A percentile compares a stretch with the other conserved stretches of the same genome.
Conservation (phyloP, 2,113 vertebrate genomes). For the Microtus oregoni region DNA sequence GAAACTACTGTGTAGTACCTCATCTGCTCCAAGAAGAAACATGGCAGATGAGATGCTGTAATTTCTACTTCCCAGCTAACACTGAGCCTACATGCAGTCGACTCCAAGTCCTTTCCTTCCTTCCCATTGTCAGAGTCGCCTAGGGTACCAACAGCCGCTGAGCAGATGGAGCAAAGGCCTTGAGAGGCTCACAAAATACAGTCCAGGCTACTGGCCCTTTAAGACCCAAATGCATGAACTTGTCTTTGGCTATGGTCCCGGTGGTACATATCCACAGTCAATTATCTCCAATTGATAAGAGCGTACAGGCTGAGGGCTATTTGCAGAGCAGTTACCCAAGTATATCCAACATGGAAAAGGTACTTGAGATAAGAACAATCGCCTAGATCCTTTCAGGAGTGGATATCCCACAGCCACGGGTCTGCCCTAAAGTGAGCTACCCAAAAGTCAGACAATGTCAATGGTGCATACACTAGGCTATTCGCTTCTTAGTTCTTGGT, state of each 20-base stretch:
- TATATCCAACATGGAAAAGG: constrained; percentile 61
- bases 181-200: constrained; percentile 69
- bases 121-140: background rate
- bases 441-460: background rate
- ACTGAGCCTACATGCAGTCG: background rate
- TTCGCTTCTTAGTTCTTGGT: background rate
- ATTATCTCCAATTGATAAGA: constrained; percentile 68
- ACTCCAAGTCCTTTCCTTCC: background rate
- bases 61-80: background rate
- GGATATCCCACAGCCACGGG: background rate
- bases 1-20: constrained; percentile 1
- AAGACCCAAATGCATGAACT: constrained; percentile 72
- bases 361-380: constrained; percentile 63
- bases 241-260: constrained; percentile 52
- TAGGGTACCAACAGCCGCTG: constrained; percentile 12
- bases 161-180: constrained; percentile 59
- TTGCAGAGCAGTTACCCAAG: constrained; percentile 54
- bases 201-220: background rate
- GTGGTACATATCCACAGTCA: constrained; percentile 27
- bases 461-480: background rate
- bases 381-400: background rate
- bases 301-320: constrained; percentile 63
- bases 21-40: background rate
- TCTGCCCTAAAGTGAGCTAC: background rate
- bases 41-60: background rate